Percentiles rank a stretch among this genome's conserved stretches.
Evolutionary conservation across 2,113 vertebrate genomes (phyloP).

Genomic region (Protomyctophum bolini): DNA sequence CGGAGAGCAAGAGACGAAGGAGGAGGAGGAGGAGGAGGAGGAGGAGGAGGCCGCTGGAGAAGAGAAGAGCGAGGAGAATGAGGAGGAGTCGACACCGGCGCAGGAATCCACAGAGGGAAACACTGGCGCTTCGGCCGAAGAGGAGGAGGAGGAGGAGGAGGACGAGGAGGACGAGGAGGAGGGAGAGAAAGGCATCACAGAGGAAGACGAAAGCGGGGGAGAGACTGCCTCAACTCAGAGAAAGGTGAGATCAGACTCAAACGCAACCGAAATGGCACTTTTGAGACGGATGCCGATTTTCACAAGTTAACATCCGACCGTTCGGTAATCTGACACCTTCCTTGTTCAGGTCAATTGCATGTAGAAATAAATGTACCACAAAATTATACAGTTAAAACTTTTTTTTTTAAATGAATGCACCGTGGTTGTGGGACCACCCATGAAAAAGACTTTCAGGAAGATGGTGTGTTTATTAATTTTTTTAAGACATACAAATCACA

Average conservation of each 20-base stretch:
- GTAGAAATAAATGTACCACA: too few relatives aligned
- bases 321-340: too few relatives aligned
- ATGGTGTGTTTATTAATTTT: too few relatives aligned
- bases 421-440: too few relatives aligned
- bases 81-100: slow-evolving; percentile 7
- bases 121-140: slow-evolving; percentile 6
- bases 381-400: too few relatives aligned
- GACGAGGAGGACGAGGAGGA: slow-evolving; percentile 18
- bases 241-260: background rate
- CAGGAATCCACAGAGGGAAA: slow-evolving; percentile 36
- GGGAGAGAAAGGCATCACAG: slow-evolving; percentile 26
- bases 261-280: too few relatives aligned
- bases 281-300: too few relatives aligned
- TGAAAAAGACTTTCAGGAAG: too few relatives aligned
- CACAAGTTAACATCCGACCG: too few relatives aligned
- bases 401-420: too few relatives aligned
- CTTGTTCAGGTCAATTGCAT: too few relatives aligned
- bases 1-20: background rate
- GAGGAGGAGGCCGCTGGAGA: background rate
- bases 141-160: slow-evolving; percentile 12
- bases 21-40: background rate
- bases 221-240: slow-evolving; percentile 46
- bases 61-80: slow-evolving; percentile 12
- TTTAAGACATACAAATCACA: too few relatives aligned
- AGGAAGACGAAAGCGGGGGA: slow-evolving; percentile 43